Evolutionary conservation across 2,797 vertebrate genomes (phyloP).

Genomic region (Echeneis naucrates): DNA sequence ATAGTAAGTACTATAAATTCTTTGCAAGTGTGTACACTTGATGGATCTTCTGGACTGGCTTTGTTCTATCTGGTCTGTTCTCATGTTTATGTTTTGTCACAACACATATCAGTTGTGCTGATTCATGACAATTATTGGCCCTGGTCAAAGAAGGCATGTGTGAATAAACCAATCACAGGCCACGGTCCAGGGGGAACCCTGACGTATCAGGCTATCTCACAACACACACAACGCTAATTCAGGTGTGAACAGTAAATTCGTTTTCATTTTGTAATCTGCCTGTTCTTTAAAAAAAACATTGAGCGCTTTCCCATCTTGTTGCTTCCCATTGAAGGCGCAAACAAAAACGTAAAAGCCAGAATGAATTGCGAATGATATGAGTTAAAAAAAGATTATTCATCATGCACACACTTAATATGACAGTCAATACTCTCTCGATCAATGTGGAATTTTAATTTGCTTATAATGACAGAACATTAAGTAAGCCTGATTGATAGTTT

Average conservation of each 20-base stretch:
- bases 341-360: slow-evolving; percentile 59
- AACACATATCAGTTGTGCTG: slow-evolving; percentile 40
- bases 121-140: slow-evolving; percentile 55
- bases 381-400: slow-evolving; percentile 69
- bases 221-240: slow-evolving; percentile 58
- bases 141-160: slow-evolving; percentile 55
- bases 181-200: slow-evolving; percentile 37
- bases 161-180: slow-evolving; percentile 40
- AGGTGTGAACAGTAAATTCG: slow-evolving; percentile 55
- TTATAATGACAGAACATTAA: slow-evolving; percentile 77
- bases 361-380: slow-evolving; percentile 59
- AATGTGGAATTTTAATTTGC: slow-evolving; percentile 77
- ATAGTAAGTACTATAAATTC: neutral
- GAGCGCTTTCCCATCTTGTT: slow-evolving; percentile 34
- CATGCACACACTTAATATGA: slow-evolving; percentile 64
- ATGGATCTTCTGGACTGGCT: neutral
- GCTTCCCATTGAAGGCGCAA: slow-evolving; percentile 49
- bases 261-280: slow-evolving; percentile 59
- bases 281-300: slow-evolving; percentile 47
- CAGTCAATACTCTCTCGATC: slow-evolving; percentile 79
- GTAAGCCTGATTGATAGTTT: slow-evolving; percentile 77
- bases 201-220: slow-evolving; percentile 53
- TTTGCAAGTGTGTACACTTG: neutral
- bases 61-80: slow-evolving; percentile 20
- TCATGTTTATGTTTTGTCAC: slow-evolving; percentile 22